Base-by-base conservation (phyloP, 2,797 vertebrate genomes). In the Bovichtus variegatus region DNA sequence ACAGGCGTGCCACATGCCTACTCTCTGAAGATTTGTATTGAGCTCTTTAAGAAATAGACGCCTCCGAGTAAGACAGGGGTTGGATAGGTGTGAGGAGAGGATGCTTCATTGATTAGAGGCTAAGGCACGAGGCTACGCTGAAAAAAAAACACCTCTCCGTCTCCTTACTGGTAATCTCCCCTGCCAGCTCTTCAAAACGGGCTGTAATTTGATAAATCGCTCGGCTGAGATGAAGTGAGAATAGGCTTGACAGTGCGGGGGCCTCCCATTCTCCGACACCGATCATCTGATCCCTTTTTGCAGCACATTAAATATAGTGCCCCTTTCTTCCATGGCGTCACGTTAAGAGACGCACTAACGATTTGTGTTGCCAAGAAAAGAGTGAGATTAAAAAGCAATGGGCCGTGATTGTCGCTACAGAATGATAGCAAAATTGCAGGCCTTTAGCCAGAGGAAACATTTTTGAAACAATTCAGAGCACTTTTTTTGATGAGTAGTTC, bases 171-270 rank as follows among this genome's bases (percentile, higher is more conserved):
- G 27, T 93, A 89, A 95, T 93, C 90, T 87, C 76, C 70, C 84
- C 77, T 92, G 91, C 92, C 91, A 94, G 79, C 87, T 83, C 72
- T 85, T 82, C 82, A 88, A 80, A 66, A 87, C 86, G 90, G 79
- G 71, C 83, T 87, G 87, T 95, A 74, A 93, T 95, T 92, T 94
- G 93, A 94, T 89, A 87, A 91, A 94, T 91, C 43, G 74, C 84
- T 76, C 80, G 81, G 88, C 87, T 92, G 87, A 93, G 88, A 92
- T 93, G 87, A 93, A 91, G 91, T 93, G 94, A 91, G 91, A 94
- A 93, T 92, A 90, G 90, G 89, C 80, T 79, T 89, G 89, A 89
- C 87, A 91, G 90, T 83, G 85, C 87, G 86, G 87, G 91, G 83
- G 87, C 88, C 76, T 83, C 85, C 81, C 81, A 71, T 75, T 60